Evolutionary conservation across 1,140 invertebrate species (phyloP), one percentile per base, ranked within the genome.

Genomic region (Orius laevigatus): DNA sequence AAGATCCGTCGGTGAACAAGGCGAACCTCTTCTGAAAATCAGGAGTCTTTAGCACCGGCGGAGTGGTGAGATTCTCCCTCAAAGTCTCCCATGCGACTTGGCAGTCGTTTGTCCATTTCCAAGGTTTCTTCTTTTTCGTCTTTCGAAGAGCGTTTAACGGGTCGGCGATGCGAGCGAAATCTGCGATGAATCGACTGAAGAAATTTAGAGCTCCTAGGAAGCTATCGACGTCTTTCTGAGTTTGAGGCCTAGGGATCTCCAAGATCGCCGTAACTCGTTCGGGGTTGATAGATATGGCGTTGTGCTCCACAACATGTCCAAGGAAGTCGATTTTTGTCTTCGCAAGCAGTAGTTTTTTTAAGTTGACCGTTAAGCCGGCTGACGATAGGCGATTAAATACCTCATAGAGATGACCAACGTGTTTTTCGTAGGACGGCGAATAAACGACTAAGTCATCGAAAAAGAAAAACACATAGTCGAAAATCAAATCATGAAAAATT

Each of bases 361-460:
- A 18, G 14, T 55, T 53, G 19, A 58, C 25, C 10, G 56, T 57
- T 2, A 58, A 25, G 2, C 41, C 46, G n/a, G 53, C 40, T 14
- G 36, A 9, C 15, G 34, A 18, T 12, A 54, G 35, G 14, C 55
- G 19, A 6, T 35, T 3, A 1, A 59, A 41, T n/a, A 58, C 53
- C 40, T 53, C 32, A 1, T 47, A 10, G 12, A 58, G 32, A 31
- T 53, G 50, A 6, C 39, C 19, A 12, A 51, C n/a, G 43, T 56
- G 55, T 32, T 47, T 38, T 16, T 56, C 55, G 25, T 46, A 54
- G 33, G 25, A 48, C 6, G 31, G 5, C 5, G 33, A 50, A 16
- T 50, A 53, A 44, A 54, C 50, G 35, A 59, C 51, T 19, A 57
- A 53, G 47, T 63, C 66, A 54, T 63, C 63, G 33, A 65, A 16